phyloP scores from a whole-genome alignment of 1,140 invertebrate species.

The Chionoecetes opilio region DNA sequence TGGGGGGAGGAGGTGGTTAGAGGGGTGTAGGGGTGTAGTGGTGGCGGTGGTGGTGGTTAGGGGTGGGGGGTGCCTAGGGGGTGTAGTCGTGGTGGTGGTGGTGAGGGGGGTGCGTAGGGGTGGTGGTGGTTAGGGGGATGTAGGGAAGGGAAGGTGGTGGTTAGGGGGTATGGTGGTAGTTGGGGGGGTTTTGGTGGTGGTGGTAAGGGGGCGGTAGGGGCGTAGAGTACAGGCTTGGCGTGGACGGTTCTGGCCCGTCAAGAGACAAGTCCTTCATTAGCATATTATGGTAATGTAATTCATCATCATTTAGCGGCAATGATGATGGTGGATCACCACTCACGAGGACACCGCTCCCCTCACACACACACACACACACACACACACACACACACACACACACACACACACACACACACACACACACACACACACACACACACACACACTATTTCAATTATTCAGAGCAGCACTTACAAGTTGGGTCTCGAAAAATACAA shows the following conservation, averaged over 20 bases:
- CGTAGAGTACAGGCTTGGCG: background rate
- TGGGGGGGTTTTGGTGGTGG: no score
- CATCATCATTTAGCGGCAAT: background rate
- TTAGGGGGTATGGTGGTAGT: background rate
- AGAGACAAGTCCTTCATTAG: background rate
- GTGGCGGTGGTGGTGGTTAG: no score
- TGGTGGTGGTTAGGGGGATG: background rate
- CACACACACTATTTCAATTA: background rate
- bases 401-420: constrained; percentile 15
- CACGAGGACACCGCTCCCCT: no score
- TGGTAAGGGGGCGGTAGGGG: background rate
- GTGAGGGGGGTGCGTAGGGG: background rate
- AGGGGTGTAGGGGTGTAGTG: no score
- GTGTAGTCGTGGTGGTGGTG: background rate
- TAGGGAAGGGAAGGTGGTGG: background rate
- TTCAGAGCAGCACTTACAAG: no score
- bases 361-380: background rate
- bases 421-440: constrained; percentile 15
- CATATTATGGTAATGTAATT: constrained; percentile 31
- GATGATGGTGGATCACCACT: background rate
- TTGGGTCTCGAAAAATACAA: no score
- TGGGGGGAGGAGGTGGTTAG: no score
- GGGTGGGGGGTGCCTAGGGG: no score
- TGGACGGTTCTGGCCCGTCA: background rate
- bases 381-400: constrained; percentile 27